These are phyloP conservation scores for Plebejus argus DNA, from an alignment of 2,888 invertebrate species.

Conservation along the genomic window DNA sequence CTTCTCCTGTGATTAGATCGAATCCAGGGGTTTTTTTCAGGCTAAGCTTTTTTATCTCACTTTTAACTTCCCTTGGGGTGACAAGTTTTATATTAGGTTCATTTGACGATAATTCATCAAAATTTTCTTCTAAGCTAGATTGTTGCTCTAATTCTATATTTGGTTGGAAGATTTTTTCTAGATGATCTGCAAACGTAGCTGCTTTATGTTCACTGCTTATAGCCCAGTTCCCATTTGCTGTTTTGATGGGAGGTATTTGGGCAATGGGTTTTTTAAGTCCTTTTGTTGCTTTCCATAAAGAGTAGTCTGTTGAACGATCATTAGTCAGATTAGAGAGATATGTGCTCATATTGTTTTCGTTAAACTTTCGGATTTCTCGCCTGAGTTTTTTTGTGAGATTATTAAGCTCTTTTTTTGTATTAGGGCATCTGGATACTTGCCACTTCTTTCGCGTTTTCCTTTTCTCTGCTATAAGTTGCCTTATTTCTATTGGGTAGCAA, in stretches of 20 bases:
- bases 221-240: neutral
- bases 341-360: neutral
- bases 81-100: neutral
- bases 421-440: neutral
- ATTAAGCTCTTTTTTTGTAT: neutral
- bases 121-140: neutral
- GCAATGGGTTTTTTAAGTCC: neutral
- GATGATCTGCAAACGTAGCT: neutral
- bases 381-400: neutral
- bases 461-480: too few relatives aligned
- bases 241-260: conserved; percentile 8
- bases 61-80: neutral
- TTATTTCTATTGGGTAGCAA: too few relatives aligned
- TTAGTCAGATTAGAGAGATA: neutral
- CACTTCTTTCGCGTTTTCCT: neutral
- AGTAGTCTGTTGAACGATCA: too few relatives aligned
- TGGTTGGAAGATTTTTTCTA: neutral
- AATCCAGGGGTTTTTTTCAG: too few relatives aligned
- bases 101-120: neutral
- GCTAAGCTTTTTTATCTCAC: neutral
- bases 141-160: neutral
- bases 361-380: too few relatives aligned
- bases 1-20: neutral
- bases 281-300: too few relatives aligned
- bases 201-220: neutral